Evolutionary conservation across 2,888 invertebrate species (phyloP).

Genomic region (Laspeyria flexula): DNA sequence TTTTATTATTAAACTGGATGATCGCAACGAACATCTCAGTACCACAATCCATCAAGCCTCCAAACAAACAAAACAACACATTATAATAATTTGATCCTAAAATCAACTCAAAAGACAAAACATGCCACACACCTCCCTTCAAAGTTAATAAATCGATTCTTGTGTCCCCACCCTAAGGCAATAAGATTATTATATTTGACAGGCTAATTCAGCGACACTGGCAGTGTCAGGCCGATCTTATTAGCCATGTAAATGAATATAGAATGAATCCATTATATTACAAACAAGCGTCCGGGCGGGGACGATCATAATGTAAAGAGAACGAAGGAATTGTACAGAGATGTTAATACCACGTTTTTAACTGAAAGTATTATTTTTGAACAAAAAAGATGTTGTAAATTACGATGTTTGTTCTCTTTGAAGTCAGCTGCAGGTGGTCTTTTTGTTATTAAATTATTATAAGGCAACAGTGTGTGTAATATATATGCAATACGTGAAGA

Average conservation of each 20-base stretch:
- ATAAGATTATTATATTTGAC: slow-evolving; percentile 80
- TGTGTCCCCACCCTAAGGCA: slow-evolving; percentile 41
- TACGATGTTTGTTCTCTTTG: too few relatives aligned
- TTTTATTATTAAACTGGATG: too few relatives aligned
- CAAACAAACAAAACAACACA: neutral
- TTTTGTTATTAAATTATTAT: too few relatives aligned
- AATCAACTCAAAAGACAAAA: neutral
- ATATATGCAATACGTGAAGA: too few relatives aligned
- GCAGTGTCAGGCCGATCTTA: slow-evolving; percentile 77
- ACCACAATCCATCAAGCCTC: neutral
- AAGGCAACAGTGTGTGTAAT: too few relatives aligned
- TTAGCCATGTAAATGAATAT: slow-evolving; percentile 84
- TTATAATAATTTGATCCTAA: neutral
- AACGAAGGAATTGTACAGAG: slow-evolving; percentile 54
- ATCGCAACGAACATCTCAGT: neutral
- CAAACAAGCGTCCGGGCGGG: slow-evolving; percentile 74
- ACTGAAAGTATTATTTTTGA: neutral
- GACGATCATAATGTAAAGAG: slow-evolving; percentile 72
- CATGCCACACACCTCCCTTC: slow-evolving; percentile 3
- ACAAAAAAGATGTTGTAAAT: too few relatives aligned
- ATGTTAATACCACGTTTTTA: slow-evolving; percentile 38
- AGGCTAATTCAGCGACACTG: slow-evolving; percentile 73
- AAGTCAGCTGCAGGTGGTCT: too few relatives aligned
- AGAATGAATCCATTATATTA: slow-evolving; percentile 85
- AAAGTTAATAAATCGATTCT: slow-evolving; percentile 29